A percentile compares a stretch with the other conserved stretches of the same genome.
These are phyloP conservation scores for Parthenolecanium corni DNA, from an alignment of 2,888 invertebrate genomes.

Conservation along the genomic window DNA sequence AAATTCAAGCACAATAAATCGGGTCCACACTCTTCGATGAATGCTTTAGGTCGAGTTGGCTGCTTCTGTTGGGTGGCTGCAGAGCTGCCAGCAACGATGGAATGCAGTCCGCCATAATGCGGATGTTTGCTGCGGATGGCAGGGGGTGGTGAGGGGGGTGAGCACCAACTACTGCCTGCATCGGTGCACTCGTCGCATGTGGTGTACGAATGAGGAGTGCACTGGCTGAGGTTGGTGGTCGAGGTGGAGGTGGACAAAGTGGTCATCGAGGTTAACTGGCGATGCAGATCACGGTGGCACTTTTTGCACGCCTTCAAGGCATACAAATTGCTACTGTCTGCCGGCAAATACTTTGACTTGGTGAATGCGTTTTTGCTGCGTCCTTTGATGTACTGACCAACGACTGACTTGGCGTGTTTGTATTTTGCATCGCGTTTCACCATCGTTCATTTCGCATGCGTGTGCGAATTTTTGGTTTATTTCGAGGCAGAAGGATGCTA, in stretches of 20 bases:
- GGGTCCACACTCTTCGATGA: not conserved
- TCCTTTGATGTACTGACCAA: not conserved
- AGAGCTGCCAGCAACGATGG: not conserved
- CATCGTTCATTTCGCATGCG: too few species aligned
- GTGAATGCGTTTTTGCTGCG: too few species aligned
- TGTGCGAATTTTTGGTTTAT: too few species aligned
- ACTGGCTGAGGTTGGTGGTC: too few species aligned
- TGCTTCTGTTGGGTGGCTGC: not conserved
- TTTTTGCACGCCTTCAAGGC: not conserved
- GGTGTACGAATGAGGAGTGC: too few species aligned
- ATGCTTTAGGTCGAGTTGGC: not conserved
- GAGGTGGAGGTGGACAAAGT: too few species aligned
- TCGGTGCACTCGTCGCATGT: not conserved
- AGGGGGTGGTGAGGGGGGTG: not conserved
- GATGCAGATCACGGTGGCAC: not conserved
- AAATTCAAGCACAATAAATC: slow-evolving; percentile 1
- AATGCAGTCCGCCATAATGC: not conserved
- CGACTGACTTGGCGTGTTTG: not conserved
- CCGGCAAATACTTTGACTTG: not conserved
- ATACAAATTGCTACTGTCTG: not conserved
- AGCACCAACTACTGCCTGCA: not conserved
- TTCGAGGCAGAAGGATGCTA: too few species aligned
- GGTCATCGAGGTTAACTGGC: too few species aligned
- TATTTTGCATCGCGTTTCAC: too few species aligned
- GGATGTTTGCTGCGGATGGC: not conserved